Evolutionary conservation across 2,888 invertebrate genomes (phyloP).

Genomic region (Parthenolecanium corni): DNA sequence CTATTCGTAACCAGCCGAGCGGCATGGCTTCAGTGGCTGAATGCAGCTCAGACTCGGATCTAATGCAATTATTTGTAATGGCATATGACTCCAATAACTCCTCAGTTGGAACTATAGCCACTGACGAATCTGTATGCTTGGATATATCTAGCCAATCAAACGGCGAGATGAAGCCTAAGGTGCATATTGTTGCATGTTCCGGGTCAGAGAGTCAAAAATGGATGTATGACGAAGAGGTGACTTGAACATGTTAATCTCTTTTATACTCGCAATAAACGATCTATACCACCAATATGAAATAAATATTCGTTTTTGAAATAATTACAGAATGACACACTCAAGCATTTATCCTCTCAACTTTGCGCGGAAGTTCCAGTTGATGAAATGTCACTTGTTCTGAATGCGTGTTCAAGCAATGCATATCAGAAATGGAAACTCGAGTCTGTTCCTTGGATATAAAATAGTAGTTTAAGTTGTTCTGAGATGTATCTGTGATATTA

Average conservation of each 20-base stretch:
- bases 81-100: conserved; percentile 1
- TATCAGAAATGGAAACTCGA: conserved; percentile 60
- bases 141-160: conserved; percentile 52
- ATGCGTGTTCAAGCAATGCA: conserved; percentile 46
- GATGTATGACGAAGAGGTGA: conserved; percentile 47
- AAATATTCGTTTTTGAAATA: too few relatives aligned
- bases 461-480: neutral
- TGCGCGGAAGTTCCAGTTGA: conserved; percentile 46
- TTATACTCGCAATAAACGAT: too few relatives aligned
- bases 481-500: neutral
- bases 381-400: conserved; percentile 45
- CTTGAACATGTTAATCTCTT: too few relatives aligned
- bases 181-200: conserved; percentile 60
- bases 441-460: conserved; percentile 53
- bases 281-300: too few relatives aligned
- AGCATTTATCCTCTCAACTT: conserved; percentile 46
- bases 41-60: conserved; percentile 44
- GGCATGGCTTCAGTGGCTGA: conserved; percentile 55
- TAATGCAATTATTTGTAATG: conserved; percentile 60
- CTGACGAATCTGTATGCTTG: conserved; percentile 75
- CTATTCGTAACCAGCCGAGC: conserved; percentile 53
- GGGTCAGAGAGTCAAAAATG: conserved; percentile 57
- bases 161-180: conserved; percentile 45
- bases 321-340: conserved; percentile 43
- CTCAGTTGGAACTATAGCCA: conserved; percentile 51